Percentiles rank a stretch among this genome's conserved stretches.
Evolutionary conservation across 1,140 invertebrate species (phyloP).

Genomic region (Scaptomyza pallida): DNA sequence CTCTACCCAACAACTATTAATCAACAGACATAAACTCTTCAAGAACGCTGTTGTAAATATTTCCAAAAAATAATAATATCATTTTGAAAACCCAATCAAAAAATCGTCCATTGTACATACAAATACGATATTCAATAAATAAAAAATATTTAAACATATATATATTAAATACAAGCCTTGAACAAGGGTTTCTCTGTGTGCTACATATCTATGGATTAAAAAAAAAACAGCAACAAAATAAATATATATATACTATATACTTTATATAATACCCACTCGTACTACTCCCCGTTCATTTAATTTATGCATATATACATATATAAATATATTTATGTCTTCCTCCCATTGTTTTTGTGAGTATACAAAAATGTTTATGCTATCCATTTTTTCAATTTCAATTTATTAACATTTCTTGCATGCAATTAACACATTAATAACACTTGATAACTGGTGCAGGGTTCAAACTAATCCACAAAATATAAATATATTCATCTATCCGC

Average conservation of each 20-base stretch:
- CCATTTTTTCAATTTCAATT: conserved; percentile 35
- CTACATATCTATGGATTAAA: conserved; percentile 29
- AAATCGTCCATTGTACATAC: conserved; percentile 47
- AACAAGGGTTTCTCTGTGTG: conserved; percentile 23
- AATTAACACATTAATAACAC: too few species aligned
- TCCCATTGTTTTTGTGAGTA: conserved; percentile 81
- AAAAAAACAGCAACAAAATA: conserved; percentile 33
- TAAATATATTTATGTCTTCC: conserved; percentile 76
- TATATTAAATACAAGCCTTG: conserved; percentile 8
- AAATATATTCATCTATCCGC: not conserved
- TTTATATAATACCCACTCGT: conserved; percentile 37
- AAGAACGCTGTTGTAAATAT: conserved; percentile 77
- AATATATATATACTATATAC: conserved; percentile 52
- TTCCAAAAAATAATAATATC: conserved; percentile 35
- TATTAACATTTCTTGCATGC: conserved; percentile 11
- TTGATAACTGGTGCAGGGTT: not conserved
- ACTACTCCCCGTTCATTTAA: conserved; percentile 73
- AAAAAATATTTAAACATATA: conserved; percentile 6
- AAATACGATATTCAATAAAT: conserved; percentile 14
- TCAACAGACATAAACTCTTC: conserved; percentile 17
- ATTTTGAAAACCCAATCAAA: conserved; percentile 15
- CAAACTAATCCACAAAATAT: not conserved
- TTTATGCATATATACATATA: conserved; percentile 73
- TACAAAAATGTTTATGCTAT: conserved; percentile 74
- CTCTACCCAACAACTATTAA: conserved; percentile 19